Conservation (phyloP, 2,797 vertebrate genomes). For the Leptatherina wallacei region DNA sequence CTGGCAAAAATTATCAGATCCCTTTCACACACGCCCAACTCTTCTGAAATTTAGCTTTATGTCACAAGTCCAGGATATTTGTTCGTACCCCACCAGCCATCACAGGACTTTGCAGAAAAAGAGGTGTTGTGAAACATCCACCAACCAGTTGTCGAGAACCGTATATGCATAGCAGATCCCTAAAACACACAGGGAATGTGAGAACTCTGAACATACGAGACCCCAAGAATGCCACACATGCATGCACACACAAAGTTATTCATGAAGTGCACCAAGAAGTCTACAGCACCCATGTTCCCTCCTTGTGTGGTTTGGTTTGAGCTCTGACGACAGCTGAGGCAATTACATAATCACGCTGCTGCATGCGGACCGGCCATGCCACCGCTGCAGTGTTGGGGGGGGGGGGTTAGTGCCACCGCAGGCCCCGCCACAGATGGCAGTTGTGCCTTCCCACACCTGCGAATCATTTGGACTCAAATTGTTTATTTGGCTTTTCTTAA, state of each 20-base stretch:
- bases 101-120: background rate
- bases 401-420: constrained; percentile 53
- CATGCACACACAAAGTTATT: constrained; percentile 36
- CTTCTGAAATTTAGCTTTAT: constrained; percentile 2
- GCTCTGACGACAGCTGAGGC: constrained; percentile 79
- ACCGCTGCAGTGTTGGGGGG: constrained; percentile 35
- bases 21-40: background rate
- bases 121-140: constrained; percentile 25
- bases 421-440: constrained; percentile 75
- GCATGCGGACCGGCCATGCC: constrained; percentile 54
- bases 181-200: constrained; percentile 54
- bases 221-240: constrained; percentile 43
- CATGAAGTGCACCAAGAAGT: constrained; percentile 41
- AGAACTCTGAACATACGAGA: constrained; percentile 52
- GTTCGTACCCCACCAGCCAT: background rate
- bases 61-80: constrained; percentile 7
- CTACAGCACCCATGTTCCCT: constrained; percentile 38
- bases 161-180: constrained; percentile 37
- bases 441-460: constrained; percentile 81
- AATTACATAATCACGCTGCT: constrained; percentile 76
- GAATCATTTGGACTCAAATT: constrained; percentile 84
- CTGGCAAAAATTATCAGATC: constrained; percentile 12
- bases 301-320: constrained; percentile 59
- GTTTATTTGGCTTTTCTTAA: constrained; percentile 86
- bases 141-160: constrained; percentile 53